Conservation (phyloP, 53 echinoderm and acorn worm species). For the Apostichopus leukothele region DNA sequence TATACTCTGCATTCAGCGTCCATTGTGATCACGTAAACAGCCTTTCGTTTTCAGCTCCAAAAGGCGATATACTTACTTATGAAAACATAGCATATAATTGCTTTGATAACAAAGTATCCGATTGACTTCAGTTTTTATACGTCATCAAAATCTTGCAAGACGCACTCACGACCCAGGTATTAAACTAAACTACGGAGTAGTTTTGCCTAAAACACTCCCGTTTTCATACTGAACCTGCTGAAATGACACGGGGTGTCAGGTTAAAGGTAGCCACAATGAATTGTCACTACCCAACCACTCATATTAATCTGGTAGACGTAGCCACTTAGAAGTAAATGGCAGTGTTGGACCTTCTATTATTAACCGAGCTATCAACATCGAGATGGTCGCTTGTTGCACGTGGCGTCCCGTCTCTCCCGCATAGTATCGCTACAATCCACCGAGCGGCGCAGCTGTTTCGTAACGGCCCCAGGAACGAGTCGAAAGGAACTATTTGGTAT, state of each 20-base stretch:
- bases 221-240: not conserved
- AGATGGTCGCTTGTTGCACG: constrained; percentile 17
- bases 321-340: constrained; percentile 45
- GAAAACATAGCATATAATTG: not conserved
- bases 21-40: too few relatives aligned
- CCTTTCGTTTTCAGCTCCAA: not conserved
- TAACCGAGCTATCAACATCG: not conserved
- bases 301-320: constrained; percentile 33
- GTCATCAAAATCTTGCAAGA: constrained; percentile 3
- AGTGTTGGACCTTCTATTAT: constrained; percentile 14
- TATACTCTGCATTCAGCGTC: too few relatives aligned
- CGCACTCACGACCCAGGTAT: not conserved
- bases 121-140: constrained; percentile 3
- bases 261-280: constrained; percentile 15
- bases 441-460: constrained; percentile 35
- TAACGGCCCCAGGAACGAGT: constrained; percentile 32
- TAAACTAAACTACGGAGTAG: not conserved
- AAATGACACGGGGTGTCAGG: constrained; percentile 7
- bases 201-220: not conserved
- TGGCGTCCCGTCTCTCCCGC: constrained; percentile 15
- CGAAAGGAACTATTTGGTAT: not conserved
- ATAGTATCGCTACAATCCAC: constrained; percentile 14
- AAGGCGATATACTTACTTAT: constrained; percentile 3
- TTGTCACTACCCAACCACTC: constrained; percentile 16
- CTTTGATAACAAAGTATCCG: constrained; percentile 32